These are phyloP conservation scores for Martes flavigula DNA, from an alignment of 2,797 vertebrate genomes.

Conservation along the genomic window DNA sequence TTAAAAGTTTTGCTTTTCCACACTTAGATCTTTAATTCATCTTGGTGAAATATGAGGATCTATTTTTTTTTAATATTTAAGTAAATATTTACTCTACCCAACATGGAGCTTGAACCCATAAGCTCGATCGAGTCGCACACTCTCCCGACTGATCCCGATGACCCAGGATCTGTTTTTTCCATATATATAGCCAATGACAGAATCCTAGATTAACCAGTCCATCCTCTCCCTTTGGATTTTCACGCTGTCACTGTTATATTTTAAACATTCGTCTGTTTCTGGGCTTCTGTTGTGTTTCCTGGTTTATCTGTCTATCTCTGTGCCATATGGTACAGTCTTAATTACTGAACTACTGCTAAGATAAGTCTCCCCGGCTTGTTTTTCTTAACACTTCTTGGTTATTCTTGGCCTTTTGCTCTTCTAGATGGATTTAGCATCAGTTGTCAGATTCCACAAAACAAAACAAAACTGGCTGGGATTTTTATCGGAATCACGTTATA, in stretches of 20 bases:
- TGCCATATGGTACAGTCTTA: slow-evolving; percentile 4
- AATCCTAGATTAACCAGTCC: neutral
- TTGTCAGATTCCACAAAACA: neutral
- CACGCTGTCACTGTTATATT: neutral
- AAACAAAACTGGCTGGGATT: neutral
- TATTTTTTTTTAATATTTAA: neutral
- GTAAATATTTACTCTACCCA: neutral
- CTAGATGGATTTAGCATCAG: neutral
- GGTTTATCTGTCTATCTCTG: neutral
- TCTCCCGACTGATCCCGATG: neutral
- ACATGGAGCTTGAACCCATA: neutral
- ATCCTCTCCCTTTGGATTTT: neutral
- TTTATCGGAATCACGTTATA: neutral
- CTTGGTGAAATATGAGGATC: neutral
- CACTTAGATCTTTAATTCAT: neutral
- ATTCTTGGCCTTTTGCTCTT: slow-evolving; percentile 26
- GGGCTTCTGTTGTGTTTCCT: neutral
- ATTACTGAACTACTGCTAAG: neutral
- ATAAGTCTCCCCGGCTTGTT: neutral
- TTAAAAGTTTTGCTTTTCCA: neutral
- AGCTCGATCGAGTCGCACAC: neutral
- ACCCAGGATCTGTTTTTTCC: neutral
- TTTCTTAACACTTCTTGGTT: neutral
- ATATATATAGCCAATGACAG: neutral
- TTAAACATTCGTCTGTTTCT: neutral